phyloP scores from a whole-genome alignment of 1,140 invertebrate genomes.

The Drosophila subobscura region DNA sequence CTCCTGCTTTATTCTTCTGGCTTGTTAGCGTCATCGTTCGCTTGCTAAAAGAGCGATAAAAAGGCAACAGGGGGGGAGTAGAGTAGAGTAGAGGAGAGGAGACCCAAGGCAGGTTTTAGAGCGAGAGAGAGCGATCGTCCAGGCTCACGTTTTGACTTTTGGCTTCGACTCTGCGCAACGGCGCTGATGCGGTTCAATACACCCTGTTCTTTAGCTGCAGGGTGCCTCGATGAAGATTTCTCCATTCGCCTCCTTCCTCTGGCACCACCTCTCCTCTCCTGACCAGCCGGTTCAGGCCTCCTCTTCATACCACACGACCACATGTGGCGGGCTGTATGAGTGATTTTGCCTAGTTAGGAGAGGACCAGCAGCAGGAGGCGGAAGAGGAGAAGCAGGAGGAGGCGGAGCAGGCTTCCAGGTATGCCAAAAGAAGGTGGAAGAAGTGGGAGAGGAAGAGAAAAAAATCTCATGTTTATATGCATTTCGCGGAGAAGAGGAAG shows the following conservation, averaged over 20 bases:
- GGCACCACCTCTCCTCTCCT: constrained; percentile 13
- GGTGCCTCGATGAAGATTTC: constrained; percentile 58
- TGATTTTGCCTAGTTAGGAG: constrained; percentile 78
- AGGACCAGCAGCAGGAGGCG: constrained; percentile 24
- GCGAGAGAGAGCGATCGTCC: constrained; percentile 17
- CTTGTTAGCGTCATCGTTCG: constrained; percentile 74
- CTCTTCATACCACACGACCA: constrained; percentile 38
- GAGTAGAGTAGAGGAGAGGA: constrained; percentile 26
- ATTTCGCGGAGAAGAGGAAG: constrained; percentile 49
- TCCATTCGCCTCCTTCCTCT: constrained; percentile 15
- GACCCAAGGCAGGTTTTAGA: constrained; percentile 35
- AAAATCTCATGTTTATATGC: constrained; percentile 81
- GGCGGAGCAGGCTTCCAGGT: constrained; percentile 32
- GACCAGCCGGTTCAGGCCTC: constrained; percentile 61
- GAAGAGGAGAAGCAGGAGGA: neutral
- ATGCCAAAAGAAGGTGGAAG: constrained; percentile 36
- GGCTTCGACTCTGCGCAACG: constrained; percentile 53
- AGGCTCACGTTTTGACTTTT: constrained; percentile 82
- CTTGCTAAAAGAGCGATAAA: constrained; percentile 79
- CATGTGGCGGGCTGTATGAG: constrained; percentile 73
- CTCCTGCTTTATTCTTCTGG: constrained; percentile 31
- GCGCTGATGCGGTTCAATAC: constrained; percentile 59
- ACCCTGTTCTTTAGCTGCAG: constrained; percentile 75
- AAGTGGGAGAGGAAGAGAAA: constrained; percentile 29
- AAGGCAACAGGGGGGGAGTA: constrained; percentile 18